phyloP scores from a whole-genome alignment of 2,797 vertebrate species.

The Malurus leucopterus region DNA sequence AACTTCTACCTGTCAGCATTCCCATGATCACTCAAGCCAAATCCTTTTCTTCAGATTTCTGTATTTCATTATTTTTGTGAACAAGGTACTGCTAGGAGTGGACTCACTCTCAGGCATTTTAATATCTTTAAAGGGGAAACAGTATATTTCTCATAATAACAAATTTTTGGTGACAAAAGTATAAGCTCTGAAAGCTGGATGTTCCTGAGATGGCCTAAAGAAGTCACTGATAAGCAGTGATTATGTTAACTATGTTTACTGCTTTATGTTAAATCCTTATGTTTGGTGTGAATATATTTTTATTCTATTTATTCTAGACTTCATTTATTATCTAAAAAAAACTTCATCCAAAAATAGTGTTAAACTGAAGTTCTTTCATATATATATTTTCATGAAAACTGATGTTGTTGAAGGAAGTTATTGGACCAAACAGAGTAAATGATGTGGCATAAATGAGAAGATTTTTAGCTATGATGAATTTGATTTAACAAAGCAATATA shows the following conservation, averaged over 20 bases:
- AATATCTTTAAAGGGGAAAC: background rate
- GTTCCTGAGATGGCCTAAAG: background rate
- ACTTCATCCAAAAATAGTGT: background rate
- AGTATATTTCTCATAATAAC: background rate
- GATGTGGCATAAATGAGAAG: background rate
- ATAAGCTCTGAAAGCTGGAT: background rate
- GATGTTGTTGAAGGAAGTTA: background rate
- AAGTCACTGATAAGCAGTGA: background rate
- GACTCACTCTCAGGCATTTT: background rate
- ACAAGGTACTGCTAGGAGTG: background rate
- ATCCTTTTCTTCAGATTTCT: background rate
- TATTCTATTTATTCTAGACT: background rate
- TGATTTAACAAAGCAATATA: background rate
- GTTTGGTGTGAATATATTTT: background rate
- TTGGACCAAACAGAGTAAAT: background rate
- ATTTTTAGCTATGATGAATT: background rate
- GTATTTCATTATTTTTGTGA: background rate
- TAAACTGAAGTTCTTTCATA: background rate
- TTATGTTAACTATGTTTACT: background rate
- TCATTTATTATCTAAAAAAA: background rate
- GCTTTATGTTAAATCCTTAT: background rate
- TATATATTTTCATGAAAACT: background rate
- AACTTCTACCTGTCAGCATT: background rate
- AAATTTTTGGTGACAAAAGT: background rate
- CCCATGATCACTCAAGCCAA: background rate